Evolutionary conservation across 2,888 invertebrate species (phyloP).

Genomic region (Xanthia icteritia): DNA sequence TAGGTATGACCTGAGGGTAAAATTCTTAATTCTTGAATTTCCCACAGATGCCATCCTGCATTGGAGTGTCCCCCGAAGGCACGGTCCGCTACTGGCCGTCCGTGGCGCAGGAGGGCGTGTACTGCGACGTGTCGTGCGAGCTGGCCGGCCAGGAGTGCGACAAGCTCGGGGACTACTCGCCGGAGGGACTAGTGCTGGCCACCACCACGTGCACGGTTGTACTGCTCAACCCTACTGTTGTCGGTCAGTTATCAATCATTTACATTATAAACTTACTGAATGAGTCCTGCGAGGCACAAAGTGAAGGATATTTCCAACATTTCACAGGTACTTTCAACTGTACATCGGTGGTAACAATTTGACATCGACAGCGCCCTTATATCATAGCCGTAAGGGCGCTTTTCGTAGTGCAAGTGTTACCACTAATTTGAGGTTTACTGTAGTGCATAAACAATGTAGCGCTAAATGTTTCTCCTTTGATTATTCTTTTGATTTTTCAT

Average conservation of each 20-base stretch:
- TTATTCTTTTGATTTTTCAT: background rate
- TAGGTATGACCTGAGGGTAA: background rate
- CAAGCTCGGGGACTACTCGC: slow-evolving; percentile 92
- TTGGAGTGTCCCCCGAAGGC: slow-evolving; percentile 98
- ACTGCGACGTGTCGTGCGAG: slow-evolving; percentile 95
- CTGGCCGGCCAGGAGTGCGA: slow-evolving; percentile 97
- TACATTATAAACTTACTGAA: background rate
- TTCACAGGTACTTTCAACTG: background rate
- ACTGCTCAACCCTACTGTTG: slow-evolving; percentile 73
- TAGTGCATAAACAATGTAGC: background rate
- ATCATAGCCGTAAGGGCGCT: background rate
- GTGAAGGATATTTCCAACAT: background rate
- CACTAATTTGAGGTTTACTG: background rate
- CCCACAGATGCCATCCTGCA: slow-evolving; percentile 93
- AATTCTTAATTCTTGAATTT: background rate
- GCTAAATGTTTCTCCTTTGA: background rate
- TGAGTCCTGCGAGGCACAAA: background rate
- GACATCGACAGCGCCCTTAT: background rate
- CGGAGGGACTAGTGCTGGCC: slow-evolving; percentile 95
- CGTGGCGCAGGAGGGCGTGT: slow-evolving; percentile 96
- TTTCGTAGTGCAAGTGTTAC: background rate
- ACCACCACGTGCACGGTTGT: slow-evolving; percentile 98
- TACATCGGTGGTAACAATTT: background rate
- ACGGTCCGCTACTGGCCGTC: slow-evolving; percentile 97
- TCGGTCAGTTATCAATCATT: slow-evolving; percentile 67